Evolutionary conservation across 2,888 invertebrate species (phyloP).

Genomic region (Ypsolopha sequella): DNA sequence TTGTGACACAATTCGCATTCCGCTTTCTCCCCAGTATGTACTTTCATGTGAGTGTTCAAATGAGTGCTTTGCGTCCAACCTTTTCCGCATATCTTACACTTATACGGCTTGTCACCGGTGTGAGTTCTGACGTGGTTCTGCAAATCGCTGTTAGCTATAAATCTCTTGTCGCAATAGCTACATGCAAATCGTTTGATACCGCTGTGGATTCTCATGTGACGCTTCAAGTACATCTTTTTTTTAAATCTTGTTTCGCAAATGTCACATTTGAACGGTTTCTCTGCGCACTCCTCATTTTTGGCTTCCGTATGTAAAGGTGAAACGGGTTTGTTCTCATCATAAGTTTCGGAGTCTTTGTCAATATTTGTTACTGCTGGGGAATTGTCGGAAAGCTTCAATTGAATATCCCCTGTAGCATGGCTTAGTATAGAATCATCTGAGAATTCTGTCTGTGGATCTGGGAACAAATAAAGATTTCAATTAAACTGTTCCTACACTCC

Average conservation of each 20-base stretch:
- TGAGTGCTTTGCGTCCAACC: conserved; percentile 13
- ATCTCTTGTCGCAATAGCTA: neutral
- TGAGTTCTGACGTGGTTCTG: conserved; percentile 14
- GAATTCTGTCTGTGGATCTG: too few relatives aligned
- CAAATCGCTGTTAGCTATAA: too few relatives aligned
- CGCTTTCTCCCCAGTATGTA: neutral
- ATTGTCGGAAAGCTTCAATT: too few relatives aligned
- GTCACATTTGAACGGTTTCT: neutral
- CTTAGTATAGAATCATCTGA: too few relatives aligned
- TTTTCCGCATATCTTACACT: conserved; percentile 13
- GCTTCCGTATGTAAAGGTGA: neutral
- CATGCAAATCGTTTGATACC: neutral
- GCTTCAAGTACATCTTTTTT: neutral
- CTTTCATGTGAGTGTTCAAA: neutral
- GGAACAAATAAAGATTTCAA: too few relatives aligned
- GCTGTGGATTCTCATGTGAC: too few relatives aligned
- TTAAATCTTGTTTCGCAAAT: neutral
- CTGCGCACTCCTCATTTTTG: neutral
- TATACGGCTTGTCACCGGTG: conserved; percentile 10
- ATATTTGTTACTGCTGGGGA: too few relatives aligned
- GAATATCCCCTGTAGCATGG: too few relatives aligned
- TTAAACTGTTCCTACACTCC: too few relatives aligned
- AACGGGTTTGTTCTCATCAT: neutral
- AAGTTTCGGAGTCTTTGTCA: too few relatives aligned
- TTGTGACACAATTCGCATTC: too few relatives aligned